A percentile compares a stretch with the other conserved stretches of the same genome.
Evolutionary conservation across 2,888 invertebrate genomes (phyloP).

Genomic region (Hetaerina titia): DNA sequence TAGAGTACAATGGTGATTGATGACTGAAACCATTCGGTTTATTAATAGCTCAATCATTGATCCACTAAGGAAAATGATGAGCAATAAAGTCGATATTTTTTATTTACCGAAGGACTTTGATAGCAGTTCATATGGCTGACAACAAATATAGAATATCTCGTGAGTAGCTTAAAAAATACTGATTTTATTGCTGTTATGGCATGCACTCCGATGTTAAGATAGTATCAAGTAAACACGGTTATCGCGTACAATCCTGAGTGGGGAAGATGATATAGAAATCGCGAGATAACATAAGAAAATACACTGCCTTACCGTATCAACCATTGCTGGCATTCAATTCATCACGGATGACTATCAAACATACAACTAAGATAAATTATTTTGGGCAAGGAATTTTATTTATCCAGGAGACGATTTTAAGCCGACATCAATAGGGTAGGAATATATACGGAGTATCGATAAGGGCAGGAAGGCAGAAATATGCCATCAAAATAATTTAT

Average conservation of each 20-base stretch:
- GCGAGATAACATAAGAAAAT: not conserved
- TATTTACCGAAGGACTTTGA: conserved; percentile 2
- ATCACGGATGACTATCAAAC: not conserved
- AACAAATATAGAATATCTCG: not conserved
- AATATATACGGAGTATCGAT: too few species aligned
- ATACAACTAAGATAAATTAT: too few species aligned
- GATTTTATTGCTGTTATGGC: not conserved
- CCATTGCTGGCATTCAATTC: not conserved
- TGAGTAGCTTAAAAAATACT: not conserved
- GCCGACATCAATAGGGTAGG: too few species aligned
- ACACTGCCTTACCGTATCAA: not conserved
- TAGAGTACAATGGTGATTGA: not conserved
- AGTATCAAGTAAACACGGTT: not conserved
- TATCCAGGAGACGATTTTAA: too few species aligned
- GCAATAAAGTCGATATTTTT: not conserved
- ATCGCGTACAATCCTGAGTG: not conserved
- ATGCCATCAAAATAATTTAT: too few species aligned
- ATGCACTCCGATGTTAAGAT: not conserved
- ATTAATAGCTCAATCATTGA: not conserved
- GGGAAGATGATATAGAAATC: not conserved
- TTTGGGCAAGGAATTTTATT: too few species aligned
- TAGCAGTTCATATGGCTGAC: not conserved
- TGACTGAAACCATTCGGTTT: not conserved
- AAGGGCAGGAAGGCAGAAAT: too few species aligned
- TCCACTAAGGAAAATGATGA: not conserved